Base-by-base conservation (phyloP, 2,888 invertebrate genomes). In the Tiphia femorata region DNA sequence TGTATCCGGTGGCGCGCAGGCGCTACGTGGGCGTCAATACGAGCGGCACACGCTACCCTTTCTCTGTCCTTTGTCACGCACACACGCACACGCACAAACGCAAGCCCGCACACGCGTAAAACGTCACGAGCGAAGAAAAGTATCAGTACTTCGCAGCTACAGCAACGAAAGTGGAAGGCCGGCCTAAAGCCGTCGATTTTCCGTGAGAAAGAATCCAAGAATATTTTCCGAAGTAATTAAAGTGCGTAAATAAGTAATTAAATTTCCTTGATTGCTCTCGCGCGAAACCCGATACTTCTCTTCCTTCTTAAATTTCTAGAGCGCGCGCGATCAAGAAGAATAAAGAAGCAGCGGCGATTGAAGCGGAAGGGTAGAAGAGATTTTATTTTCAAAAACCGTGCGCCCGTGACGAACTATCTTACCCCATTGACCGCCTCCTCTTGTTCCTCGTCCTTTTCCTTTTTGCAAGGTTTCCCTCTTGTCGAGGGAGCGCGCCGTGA, bases 11-110 rank as follows among this genome's bases (percentile, higher is more conserved):
- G 78, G 8, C 35, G 79, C 81, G 81, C 81, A 77, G 79, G 81
- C 81, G 79, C 72, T 19, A 61, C 68, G 70, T 68, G 73, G 78
- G 76, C 81, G 81, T 81, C 81, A 81, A 81, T 81, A 81, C 81
- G 73, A 60, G 54, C 72, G 69, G 70, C 70, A 68, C 71, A 70
- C 70, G 71, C 77, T 72, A 79, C 78, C 77, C 77, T 78, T 77
- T 75, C 75, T 64, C 68, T 70, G 58, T 70, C 68, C 70, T 71
- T 71, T 74, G 76, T 74, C 61, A 67, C 70, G 58, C 63, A 30
- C 23, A 65, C 27, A 50, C 12, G 14, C 35, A 7, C 42, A 20
- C 42, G 33, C 41, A 19, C 33, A 38, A 49, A 42, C 46, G 7
- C n/a, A n/a, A n/a, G n/a, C n/a, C n/a, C n/a, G n/a, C 41, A 44